Percentiles rank a stretch among this genome's conserved stretches.
Evolutionary conservation across 2,888 invertebrate species (phyloP).

Genomic region (Polydrusus tereticollis): DNA sequence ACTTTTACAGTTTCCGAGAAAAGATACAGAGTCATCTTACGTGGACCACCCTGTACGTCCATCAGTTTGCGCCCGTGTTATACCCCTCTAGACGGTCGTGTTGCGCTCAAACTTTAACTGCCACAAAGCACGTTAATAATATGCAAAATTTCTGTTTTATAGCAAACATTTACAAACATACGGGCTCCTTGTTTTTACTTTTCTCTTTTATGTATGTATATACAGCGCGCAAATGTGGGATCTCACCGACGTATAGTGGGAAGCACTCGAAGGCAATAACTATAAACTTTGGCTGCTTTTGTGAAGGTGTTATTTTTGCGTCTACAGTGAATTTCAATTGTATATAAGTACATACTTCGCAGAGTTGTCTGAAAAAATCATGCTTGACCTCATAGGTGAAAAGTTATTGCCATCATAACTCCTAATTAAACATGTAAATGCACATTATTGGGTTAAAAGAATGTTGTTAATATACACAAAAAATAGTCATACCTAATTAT

Average conservation of each 20-base stretch:
- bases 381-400: constrained; percentile 26
- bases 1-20: too few species aligned
- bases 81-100: neutral
- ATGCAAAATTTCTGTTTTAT: constrained; percentile 30
- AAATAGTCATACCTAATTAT: too few species aligned
- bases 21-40: too few species aligned
- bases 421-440: constrained; percentile 3
- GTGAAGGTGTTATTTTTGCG: constrained; percentile 45
- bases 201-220: constrained; percentile 14
- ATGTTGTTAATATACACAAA: too few species aligned
- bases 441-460: neutral
- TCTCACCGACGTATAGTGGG: constrained; percentile 35
- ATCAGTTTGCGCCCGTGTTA: neutral
- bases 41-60: too few species aligned
- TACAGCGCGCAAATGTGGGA: constrained; percentile 43
- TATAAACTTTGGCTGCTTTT: constrained; percentile 43
- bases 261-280: constrained; percentile 40
- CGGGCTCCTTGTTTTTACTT: constrained; percentile 33
- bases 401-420: constrained; percentile 34
- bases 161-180: constrained; percentile 15
- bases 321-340: constrained; percentile 32
- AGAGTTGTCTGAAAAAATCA: constrained; percentile 15
- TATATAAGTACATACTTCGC: neutral
- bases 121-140: neutral
- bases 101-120: neutral